Conservation (phyloP, 2,888 invertebrate species). For the Spodoptera littoralis region DNA sequence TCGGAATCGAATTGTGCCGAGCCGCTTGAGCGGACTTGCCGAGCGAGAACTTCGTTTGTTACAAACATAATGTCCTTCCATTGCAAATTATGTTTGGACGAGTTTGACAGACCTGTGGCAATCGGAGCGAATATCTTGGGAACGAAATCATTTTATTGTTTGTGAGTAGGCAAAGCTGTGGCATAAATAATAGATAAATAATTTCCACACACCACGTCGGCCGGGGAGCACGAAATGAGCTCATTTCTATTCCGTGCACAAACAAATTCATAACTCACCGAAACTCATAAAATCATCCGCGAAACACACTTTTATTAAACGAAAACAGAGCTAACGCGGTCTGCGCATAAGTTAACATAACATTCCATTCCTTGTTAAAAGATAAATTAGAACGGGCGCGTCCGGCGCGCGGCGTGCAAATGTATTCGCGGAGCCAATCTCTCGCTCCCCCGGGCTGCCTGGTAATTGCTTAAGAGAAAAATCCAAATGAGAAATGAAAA, state of each 20-base stretch:
- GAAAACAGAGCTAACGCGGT: slow-evolving; percentile 80
- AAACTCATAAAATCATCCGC: slow-evolving; percentile 81
- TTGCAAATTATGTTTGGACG: slow-evolving; percentile 60
- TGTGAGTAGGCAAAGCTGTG: slow-evolving; percentile 36
- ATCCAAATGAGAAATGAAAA: slow-evolving; percentile 89
- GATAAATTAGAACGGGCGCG: slow-evolving; percentile 80
- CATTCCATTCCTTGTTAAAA: slow-evolving; percentile 82
- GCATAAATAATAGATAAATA: slow-evolving; percentile 70
- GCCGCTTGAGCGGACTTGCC: slow-evolving; percentile 72
- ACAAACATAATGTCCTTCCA: slow-evolving; percentile 68
- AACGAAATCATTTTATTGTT: slow-evolving; percentile 36
- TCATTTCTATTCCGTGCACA: slow-evolving; percentile 70
- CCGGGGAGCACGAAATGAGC: slow-evolving; percentile 67
- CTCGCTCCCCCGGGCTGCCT: slow-evolving; percentile 78
- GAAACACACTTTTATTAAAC: slow-evolving; percentile 83
- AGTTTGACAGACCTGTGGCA: slow-evolving; percentile 43
- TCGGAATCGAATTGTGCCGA: slow-evolving; percentile 76
- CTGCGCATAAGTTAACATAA: slow-evolving; percentile 83
- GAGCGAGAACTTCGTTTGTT: slow-evolving; percentile 73
- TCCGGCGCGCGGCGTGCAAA: slow-evolving; percentile 76
- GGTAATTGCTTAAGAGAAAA: slow-evolving; percentile 89
- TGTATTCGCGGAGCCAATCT: slow-evolving; percentile 78
- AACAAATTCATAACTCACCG: slow-evolving; percentile 79
- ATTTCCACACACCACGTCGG: slow-evolving; percentile 62
- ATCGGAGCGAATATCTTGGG: slow-evolving; percentile 36